These are phyloP conservation scores for Tubulanus polymorphus DNA, from an alignment of 2,888 invertebrate species.

Conservation along the genomic window DNA sequence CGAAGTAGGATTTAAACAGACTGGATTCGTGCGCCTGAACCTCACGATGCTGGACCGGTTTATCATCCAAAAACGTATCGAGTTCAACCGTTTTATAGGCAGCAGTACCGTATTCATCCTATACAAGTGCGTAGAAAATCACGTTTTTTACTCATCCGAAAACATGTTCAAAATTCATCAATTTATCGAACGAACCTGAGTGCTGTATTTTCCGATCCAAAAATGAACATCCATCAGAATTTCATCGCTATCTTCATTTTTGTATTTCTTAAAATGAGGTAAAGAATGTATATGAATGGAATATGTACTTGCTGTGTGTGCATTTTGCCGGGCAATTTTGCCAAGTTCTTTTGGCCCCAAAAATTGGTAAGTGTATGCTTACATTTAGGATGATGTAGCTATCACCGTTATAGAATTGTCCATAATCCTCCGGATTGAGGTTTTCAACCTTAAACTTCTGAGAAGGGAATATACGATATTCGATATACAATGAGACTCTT, in stretches of 20 bases:
- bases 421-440: not conserved
- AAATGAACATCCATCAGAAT: constrained; percentile 50
- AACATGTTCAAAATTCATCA: too few species aligned
- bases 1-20: constrained; percentile 47
- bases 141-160: too few species aligned
- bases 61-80: constrained; percentile 47
- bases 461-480: too few species aligned
- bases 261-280: constrained; percentile 37
- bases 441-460: constrained; percentile 41
- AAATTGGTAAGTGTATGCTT: too few species aligned
- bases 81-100: constrained; percentile 54
- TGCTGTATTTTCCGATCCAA: constrained; percentile 52
- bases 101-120: constrained; percentile 53
- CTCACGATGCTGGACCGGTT: constrained; percentile 49
- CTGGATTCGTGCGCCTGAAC: constrained; percentile 47
- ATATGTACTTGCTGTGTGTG: not conserved
- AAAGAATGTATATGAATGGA: not conserved
- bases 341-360: too few species aligned
- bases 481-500: too few species aligned
- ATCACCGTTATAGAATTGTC: constrained; percentile 40
- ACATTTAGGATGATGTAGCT: constrained; percentile 47
- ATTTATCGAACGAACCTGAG: constrained; percentile 35
- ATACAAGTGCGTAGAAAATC: too few species aligned
- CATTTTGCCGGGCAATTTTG: not conserved
- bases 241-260: constrained; percentile 31